Conservation (phyloP, 1,140 invertebrate species). For the Drosophila persimilis region DNA sequence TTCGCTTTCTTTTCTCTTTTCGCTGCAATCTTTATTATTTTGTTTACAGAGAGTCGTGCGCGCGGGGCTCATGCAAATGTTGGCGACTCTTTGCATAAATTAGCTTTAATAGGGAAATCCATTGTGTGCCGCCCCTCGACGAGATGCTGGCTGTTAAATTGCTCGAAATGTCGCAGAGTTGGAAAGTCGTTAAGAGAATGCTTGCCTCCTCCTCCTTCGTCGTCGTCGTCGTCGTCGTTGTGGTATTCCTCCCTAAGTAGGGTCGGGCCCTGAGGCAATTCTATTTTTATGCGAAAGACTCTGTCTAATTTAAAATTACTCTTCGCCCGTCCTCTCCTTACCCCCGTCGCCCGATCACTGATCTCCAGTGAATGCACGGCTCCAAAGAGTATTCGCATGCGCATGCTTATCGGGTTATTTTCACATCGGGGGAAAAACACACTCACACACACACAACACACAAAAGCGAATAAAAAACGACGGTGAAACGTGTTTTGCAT, state of each 20-base stretch:
- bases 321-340: conserved; percentile 8
- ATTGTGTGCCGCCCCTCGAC: conserved; percentile 46
- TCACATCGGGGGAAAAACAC: conserved; percentile 35
- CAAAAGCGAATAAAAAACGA: conserved; percentile 31
- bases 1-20: background rate
- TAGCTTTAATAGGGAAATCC: conserved; percentile 68
- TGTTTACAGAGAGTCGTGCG: conserved; percentile 18
- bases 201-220: background rate
- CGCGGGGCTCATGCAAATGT: conserved; percentile 35
- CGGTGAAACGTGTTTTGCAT: conserved; percentile 72
- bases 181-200: conserved; percentile 32
- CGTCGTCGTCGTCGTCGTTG: background rate
- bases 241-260: background rate
- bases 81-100: conserved; percentile 59
- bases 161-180: conserved; percentile 54
- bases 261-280: conserved; percentile 11
- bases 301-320: conserved; percentile 41
- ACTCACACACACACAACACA: too few species aligned
- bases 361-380: conserved; percentile 12
- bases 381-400: background rate
- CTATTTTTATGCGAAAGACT: conserved; percentile 46
- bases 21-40: conserved; percentile 29
- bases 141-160: conserved; percentile 44
- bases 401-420: conserved; percentile 70
- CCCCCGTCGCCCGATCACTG: background rate